Conservation (phyloP, 2,888 invertebrate genomes). For the Polydrusus pterygomalis region DNA sequence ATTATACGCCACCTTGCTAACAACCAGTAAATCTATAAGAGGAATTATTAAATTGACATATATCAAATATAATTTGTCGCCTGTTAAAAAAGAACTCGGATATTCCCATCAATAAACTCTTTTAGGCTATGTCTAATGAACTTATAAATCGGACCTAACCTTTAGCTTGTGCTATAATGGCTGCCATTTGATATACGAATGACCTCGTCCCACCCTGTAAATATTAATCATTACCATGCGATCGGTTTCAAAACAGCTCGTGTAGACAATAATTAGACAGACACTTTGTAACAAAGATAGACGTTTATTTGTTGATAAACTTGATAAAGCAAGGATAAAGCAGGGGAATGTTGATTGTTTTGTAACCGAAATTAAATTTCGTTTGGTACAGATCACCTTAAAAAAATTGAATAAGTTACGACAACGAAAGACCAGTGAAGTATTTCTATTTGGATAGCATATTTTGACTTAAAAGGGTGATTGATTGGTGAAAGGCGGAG, state of each 20-base stretch:
- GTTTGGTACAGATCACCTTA: no score
- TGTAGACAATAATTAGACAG: slow-evolving; percentile 50
- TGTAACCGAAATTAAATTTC: no score
- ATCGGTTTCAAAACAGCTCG: slow-evolving; percentile 49
- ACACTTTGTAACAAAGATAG: slow-evolving; percentile 28
- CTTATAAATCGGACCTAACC: slow-evolving; percentile 52
- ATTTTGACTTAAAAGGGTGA: no score
- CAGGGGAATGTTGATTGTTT: slow-evolving; percentile 9
- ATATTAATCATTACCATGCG: slow-evolving; percentile 53
- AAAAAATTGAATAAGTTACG: no score
- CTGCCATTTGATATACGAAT: slow-evolving; percentile 51
- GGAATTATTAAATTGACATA: slow-evolving; percentile 6
- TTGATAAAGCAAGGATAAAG: not conserved
- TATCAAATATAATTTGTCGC: slow-evolving; percentile 24
- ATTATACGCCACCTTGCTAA: no score
- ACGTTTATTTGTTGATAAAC: slow-evolving; percentile 19
- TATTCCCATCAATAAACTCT: slow-evolving; percentile 15
- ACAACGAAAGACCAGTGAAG: no score
- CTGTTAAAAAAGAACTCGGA: slow-evolving; percentile 8
- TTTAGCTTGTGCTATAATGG: slow-evolving; percentile 46
- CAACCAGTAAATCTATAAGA: slow-evolving; percentile 27
- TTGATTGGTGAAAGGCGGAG: no score
- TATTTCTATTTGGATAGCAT: no score
- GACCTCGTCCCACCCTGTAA: slow-evolving; percentile 55
- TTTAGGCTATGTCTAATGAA: slow-evolving; percentile 40